Evolutionary conservation across 2,888 invertebrate species (phyloP), one percentile per base, ranked within the genome.

Genomic region (Pammene aurita): DNA sequence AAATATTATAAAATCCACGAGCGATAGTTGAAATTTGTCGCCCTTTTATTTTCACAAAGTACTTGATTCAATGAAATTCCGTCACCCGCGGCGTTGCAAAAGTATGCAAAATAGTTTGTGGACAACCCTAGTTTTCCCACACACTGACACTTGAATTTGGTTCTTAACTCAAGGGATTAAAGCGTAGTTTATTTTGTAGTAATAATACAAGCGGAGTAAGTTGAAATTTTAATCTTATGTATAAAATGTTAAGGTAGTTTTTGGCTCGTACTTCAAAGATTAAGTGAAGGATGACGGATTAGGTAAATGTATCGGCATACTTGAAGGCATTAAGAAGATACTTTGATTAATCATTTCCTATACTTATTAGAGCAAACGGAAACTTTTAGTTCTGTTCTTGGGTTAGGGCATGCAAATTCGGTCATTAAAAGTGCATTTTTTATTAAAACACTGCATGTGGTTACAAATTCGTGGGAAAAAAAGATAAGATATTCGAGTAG

Each of bases 331-430:
- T 72, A 76, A 73, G 70, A 71, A 77, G 78, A 76, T 74, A 73
- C 73, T 78, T 78, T 86, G 87, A 88, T 87, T 87, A 87, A 88
- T 88, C 82, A 86, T 86, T 80, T 78, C 66, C 77, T 76, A 84
- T 85, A 78, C 78, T 73, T 83, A 74, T 62, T 35, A 65, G 68
- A 63, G 50, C 50, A 72, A 76, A 76, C 72, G 68, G 73, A 73
- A 75, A 68, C 72, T 67, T 77, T 78, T 75, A 79, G 73, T 70
- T 77, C 78, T 80, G 78, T 82, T 66, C 80, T 77, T 77, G 73
- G 75, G 73, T 70, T 35, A 48, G 34, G 54, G 61, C 11, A 48
- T 54, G 38, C 61, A 55, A 68, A 70, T 70, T 60, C 42, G 58
- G 68, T 74, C 71, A 76, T 78, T 77, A 76, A 73, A 73, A 72